phyloP scores from a whole-genome alignment of 2,113 vertebrate genomes.

The Ophthalmolycus amberensis region DNA sequence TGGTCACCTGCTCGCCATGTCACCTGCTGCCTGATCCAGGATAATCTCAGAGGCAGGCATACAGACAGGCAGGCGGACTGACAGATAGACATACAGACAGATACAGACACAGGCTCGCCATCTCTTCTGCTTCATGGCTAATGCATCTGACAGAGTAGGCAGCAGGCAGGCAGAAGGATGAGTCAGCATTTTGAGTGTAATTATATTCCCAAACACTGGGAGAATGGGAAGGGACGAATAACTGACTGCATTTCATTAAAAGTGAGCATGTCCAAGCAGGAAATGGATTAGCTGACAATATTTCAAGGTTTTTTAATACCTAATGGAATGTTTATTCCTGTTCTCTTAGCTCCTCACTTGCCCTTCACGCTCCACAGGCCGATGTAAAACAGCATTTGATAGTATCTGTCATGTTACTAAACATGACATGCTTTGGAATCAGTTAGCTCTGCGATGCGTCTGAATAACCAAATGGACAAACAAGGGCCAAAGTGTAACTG shows the following conservation, averaged over 20 bases:
- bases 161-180: slow-evolving; percentile 76
- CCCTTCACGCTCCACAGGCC: slow-evolving; percentile 70
- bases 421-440: slow-evolving; percentile 73
- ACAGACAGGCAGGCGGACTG: slow-evolving; percentile 65
- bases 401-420: slow-evolving; percentile 71
- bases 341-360: slow-evolving; percentile 59
- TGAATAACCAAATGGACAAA: slow-evolving; percentile 75
- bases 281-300: slow-evolving; percentile 76
- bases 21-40: slow-evolving; percentile 74
- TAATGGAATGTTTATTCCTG: slow-evolving; percentile 76
- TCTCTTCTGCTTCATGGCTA: slow-evolving; percentile 76
- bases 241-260: slow-evolving; percentile 73
- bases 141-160: slow-evolving; percentile 78
- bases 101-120: slow-evolving; percentile 71
- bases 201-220: slow-evolving; percentile 73
- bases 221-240: slow-evolving; percentile 70
- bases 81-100: slow-evolving; percentile 68
- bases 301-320: slow-evolving; percentile 67
- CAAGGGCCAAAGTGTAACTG: slow-evolving; percentile 78
- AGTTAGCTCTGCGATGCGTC: slow-evolving; percentile 48
- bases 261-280: slow-evolving; percentile 72
- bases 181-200: slow-evolving; percentile 76
- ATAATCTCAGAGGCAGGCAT: slow-evolving; percentile 70
- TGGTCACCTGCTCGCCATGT: slow-evolving; percentile 74
- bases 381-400: slow-evolving; percentile 72